Evolutionary conservation across 1,140 invertebrate genomes (phyloP).

Genomic region (Wasmannia auropunctata): DNA sequence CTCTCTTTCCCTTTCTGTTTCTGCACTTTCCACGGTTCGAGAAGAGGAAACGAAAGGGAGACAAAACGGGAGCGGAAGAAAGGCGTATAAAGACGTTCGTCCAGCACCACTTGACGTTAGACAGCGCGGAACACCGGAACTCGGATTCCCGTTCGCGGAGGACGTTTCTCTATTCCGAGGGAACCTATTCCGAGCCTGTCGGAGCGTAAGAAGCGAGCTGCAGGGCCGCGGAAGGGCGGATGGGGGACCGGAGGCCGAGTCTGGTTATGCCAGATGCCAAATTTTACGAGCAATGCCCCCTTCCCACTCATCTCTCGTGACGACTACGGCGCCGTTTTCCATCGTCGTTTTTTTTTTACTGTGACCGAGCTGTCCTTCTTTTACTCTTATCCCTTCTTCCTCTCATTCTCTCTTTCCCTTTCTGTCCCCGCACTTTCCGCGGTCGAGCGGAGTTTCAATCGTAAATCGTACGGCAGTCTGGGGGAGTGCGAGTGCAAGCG

Average conservation of each 20-base stretch:
- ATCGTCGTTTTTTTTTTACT: slow-evolving; percentile 44
- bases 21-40: background rate
- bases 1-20: no score
- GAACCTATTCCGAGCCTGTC: slow-evolving; percentile 72
- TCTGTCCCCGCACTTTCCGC: slow-evolving; percentile 64
- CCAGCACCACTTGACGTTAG: slow-evolving; percentile 73
- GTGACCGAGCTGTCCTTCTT: background rate
- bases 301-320: background rate
- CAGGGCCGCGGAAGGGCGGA: background rate
- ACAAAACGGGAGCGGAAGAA: slow-evolving; percentile 24
- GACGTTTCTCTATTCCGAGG: slow-evolving; percentile 55
- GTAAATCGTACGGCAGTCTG: slow-evolving; percentile 75
- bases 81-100: slow-evolving; percentile 73
- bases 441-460: slow-evolving; percentile 74
- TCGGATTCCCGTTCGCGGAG: slow-evolving; percentile 67
- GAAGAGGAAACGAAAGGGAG: background rate
- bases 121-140: slow-evolving; percentile 75
- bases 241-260: background rate
- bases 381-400: background rate
- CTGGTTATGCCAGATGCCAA: slow-evolving; percentile 71
- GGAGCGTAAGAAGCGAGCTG: slow-evolving; percentile 63
- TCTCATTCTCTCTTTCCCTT: background rate
- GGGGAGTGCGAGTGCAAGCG: slow-evolving; percentile 21
- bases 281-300: slow-evolving; percentile 72
- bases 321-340: slow-evolving; percentile 36